phyloP scores from a whole-genome alignment of 2,888 invertebrate species.

The Penaeus monodon region DNA sequence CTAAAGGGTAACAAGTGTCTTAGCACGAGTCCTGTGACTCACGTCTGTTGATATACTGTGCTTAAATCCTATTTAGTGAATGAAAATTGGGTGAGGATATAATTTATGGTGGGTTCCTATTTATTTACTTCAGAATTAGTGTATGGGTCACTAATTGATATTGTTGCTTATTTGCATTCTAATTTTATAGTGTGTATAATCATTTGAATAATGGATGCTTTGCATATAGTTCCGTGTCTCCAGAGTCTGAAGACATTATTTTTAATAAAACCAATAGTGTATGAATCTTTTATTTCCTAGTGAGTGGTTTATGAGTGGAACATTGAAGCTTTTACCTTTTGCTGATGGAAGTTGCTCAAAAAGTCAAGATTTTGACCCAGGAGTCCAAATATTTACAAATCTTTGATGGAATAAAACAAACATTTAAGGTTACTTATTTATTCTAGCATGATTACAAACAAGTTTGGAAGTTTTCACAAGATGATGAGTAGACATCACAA shows the following conservation, averaged over 20 bases:
- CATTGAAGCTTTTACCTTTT: no score
- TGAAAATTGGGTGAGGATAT: slow-evolving; percentile 17
- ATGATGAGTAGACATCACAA: slow-evolving; percentile 41
- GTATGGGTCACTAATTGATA: slow-evolving; percentile 30
- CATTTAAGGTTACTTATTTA: slow-evolving; percentile 42
- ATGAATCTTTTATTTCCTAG: slow-evolving; percentile 18
- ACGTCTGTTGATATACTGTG: slow-evolving; percentile 16
- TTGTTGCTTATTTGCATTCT: slow-evolving; percentile 37
- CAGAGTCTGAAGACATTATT: slow-evolving; percentile 51
- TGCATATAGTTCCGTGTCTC: slow-evolving; percentile 45
- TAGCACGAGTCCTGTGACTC: slow-evolving; percentile 16
- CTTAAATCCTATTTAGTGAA: slow-evolving; percentile 8
- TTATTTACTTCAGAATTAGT: slow-evolving; percentile 37
- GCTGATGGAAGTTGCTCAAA: no score
- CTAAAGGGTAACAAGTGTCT: slow-evolving; percentile 26
- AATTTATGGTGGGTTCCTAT: slow-evolving; percentile 20
- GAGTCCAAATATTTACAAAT: background rate
- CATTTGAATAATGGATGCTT: slow-evolving; percentile 40
- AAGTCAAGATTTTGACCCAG: background rate
- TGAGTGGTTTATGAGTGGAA: no score
- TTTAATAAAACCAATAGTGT: slow-evolving; percentile 46
- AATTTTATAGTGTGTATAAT: slow-evolving; percentile 48
- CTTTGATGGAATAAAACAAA: background rate
- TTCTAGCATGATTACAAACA: slow-evolving; percentile 54
- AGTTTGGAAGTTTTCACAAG: slow-evolving; percentile 47